These are phyloP conservation scores for Hydrocynus forskahlii DNA, from an alignment of 2,797 vertebrate species.

Conservation along the genomic window DNA sequence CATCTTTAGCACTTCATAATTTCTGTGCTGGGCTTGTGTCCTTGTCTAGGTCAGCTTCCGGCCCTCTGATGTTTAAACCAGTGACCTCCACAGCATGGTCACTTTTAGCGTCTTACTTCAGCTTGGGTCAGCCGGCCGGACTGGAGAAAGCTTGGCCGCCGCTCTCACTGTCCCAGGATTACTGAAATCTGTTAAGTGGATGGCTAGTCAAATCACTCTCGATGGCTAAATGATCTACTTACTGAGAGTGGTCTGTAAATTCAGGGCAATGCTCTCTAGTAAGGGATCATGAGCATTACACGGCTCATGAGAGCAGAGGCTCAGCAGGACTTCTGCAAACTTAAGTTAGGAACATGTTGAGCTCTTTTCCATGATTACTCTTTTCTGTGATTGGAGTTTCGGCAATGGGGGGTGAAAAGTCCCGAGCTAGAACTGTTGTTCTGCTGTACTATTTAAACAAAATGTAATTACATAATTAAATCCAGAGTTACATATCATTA, in stretches of 20 bases:
- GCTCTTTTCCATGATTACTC: not conserved
- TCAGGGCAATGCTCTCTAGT: conserved; percentile 9
- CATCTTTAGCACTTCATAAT: not conserved
- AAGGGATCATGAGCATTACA: conserved; percentile 9
- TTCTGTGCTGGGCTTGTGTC: not conserved
- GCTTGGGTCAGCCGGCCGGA: not conserved
- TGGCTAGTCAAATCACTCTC: conserved; percentile 32
- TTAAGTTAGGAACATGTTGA: not conserved
- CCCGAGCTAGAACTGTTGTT: not conserved
- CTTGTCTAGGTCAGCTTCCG: conserved; percentile 25
- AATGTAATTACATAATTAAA: not conserved
- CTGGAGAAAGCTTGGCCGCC: not conserved
- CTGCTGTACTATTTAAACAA: not conserved
- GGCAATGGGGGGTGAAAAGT: not conserved
- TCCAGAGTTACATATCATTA: no score
- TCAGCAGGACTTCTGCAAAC: not conserved
- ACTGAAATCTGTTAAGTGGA: conserved; percentile 44
- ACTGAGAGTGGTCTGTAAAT: not conserved
- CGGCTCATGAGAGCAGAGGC: not conserved
- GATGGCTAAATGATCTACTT: conserved; percentile 39
- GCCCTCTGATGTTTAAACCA: conserved; percentile 8
- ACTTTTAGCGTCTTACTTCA: not conserved
- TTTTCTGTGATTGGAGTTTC: not conserved
- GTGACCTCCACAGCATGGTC: conserved; percentile 1
- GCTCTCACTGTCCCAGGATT: not conserved